Conservation (phyloP, 2,797 vertebrate species). For the Menidia menidia region DNA sequence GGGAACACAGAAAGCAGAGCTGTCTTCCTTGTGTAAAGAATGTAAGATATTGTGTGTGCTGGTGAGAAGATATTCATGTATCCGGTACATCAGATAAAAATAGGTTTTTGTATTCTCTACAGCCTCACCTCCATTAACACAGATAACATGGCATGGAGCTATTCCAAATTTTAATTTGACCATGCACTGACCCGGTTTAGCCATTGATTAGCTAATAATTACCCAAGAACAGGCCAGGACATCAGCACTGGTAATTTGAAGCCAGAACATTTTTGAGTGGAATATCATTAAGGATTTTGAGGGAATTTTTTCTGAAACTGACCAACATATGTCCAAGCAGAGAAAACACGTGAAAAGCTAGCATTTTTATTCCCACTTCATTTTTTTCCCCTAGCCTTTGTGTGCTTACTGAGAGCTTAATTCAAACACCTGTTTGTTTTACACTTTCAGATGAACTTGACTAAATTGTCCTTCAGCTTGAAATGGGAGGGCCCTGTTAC, state of each 20-base stretch:
- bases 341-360: background rate
- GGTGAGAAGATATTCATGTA: background rate
- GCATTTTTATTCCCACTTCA: too few species aligned
- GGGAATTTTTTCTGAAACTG: slow-evolving; percentile 17
- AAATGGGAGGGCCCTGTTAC: background rate
- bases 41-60: slow-evolving; percentile 12
- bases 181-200: slow-evolving; percentile 33
- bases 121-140: slow-evolving; percentile 30
- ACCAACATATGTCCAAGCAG: background rate
- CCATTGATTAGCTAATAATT: slow-evolving; percentile 49
- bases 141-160: slow-evolving; percentile 37
- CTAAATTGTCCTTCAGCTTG: background rate
- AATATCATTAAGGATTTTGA: slow-evolving; percentile 25
- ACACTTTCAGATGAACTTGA: background rate
- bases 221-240: slow-evolving; percentile 34
- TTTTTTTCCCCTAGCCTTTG: background rate
- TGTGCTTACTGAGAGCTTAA: too few species aligned
- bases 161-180: slow-evolving; percentile 43
- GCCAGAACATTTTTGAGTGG: slow-evolving; percentile 21
- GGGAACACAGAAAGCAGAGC: slow-evolving; percentile 5
- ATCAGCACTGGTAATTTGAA: slow-evolving; percentile 36
- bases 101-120: slow-evolving; percentile 11
- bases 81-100: slow-evolving; percentile 1
- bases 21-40: slow-evolving; percentile 2
- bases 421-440: too few species aligned